These are phyloP conservation scores for Sinelater perroti DNA, from an alignment of 2,888 invertebrate species.

Conservation along the genomic window DNA sequence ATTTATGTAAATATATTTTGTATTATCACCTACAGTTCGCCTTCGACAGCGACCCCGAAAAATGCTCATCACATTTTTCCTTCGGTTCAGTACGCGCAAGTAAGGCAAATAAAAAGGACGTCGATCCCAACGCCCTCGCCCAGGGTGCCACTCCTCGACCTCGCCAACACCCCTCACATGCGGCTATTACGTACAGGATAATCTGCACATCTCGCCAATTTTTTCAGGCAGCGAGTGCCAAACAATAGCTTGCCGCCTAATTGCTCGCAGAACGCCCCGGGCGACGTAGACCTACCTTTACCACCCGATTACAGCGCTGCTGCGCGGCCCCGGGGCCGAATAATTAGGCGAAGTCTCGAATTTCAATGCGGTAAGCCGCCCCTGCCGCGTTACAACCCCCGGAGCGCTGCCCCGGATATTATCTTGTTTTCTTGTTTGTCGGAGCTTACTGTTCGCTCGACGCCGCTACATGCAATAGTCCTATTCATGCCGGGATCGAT, in stretches of 20 bases:
- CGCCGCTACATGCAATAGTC: slow-evolving; percentile 22
- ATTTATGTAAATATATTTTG: too few species aligned
- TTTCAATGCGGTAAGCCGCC: slow-evolving; percentile 19
- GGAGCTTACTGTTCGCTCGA: slow-evolving; percentile 9
- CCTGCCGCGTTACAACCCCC: not conserved
- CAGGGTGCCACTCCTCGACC: too few species aligned
- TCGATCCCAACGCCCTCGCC: too few species aligned
- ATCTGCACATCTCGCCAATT: too few species aligned
- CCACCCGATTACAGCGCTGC: slow-evolving; percentile 4
- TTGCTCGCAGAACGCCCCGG: not conserved
- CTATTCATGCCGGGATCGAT: slow-evolving; percentile 26
- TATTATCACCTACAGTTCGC: too few species aligned
- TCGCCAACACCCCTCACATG: too few species aligned
- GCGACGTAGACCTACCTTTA: slow-evolving; percentile 6
- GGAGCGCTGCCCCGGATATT: slow-evolving; percentile 19
- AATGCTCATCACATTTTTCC: not conserved
- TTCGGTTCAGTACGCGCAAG: not conserved
- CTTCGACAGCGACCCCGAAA: too few species aligned
- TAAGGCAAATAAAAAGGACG: too few species aligned
- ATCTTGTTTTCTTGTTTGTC: slow-evolving; percentile 29
- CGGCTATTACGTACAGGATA: too few species aligned
- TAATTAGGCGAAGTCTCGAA: slow-evolving; percentile 29
- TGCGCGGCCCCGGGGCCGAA: not conserved
- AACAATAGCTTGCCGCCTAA: slow-evolving; percentile 11
- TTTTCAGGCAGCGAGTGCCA: slow-evolving; percentile 13